phyloP scores from a whole-genome alignment of 2,888 invertebrate species.

The Parnassius orleans region DNA sequence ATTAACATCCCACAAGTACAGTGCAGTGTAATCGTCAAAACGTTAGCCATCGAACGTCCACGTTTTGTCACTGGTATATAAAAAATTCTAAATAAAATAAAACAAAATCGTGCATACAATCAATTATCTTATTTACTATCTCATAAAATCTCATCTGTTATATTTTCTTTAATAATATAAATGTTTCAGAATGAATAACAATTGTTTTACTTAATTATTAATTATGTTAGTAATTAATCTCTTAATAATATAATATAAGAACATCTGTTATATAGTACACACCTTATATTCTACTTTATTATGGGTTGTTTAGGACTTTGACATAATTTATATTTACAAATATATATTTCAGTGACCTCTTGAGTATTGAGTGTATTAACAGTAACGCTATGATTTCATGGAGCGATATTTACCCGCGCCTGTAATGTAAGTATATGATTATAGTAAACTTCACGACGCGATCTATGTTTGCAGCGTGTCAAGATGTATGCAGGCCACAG shows the following conservation, averaged over 20 bases:
- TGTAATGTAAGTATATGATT: too few relatives aligned
- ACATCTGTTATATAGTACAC: conserved; percentile 25
- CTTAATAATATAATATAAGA: conserved; percentile 11
- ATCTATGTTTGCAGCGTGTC: too few relatives aligned
- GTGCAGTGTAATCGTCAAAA: conserved; percentile 35
- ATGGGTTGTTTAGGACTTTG: conserved; percentile 22
- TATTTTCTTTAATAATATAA: conserved; percentile 11
- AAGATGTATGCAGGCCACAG: too few relatives aligned
- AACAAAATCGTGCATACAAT: conserved; percentile 28
- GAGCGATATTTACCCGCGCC: too few relatives aligned
- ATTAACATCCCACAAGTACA: conserved; percentile 44
- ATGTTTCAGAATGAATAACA: conserved; percentile 9
- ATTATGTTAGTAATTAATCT: conserved; percentile 21
- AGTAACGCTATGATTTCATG: too few relatives aligned
- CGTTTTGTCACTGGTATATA: conserved; percentile 32
- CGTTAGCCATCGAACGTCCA: conserved; percentile 28
- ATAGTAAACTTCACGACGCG: too few relatives aligned
- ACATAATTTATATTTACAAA: conserved; percentile 63
- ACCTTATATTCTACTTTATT: conserved; percentile 19
- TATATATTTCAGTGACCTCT: conserved; percentile 30
- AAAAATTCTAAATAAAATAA: conserved; percentile 21
- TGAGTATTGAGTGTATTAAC: too few relatives aligned
- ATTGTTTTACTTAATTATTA: conserved; percentile 6
- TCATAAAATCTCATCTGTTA: conserved; percentile 20
- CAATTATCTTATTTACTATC: conserved; percentile 17